phyloP scores from a whole-genome alignment of 2,888 invertebrate genomes.

The Scaptomyza parva region DNA sequence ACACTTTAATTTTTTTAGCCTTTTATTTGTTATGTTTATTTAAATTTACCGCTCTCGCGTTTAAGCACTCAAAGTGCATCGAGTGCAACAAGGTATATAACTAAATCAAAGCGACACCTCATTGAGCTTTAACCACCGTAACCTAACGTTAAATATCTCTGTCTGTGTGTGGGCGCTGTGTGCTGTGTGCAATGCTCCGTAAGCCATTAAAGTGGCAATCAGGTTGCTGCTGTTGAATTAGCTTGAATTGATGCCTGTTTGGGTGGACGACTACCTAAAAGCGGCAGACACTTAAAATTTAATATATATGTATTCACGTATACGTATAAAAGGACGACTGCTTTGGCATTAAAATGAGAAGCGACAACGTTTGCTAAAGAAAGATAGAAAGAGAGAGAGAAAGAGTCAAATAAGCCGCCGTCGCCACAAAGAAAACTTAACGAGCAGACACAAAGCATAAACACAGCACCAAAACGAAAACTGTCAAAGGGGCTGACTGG shows the following conservation, averaged over 20 bases:
- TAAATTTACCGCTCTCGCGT: neutral
- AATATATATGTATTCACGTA: conserved; percentile 43
- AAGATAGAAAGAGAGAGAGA: neutral
- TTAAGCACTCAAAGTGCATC: conserved; percentile 32
- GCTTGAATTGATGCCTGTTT: conserved; percentile 1
- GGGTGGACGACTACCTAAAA: conserved; percentile 22
- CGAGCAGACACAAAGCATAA: conserved; percentile 60
- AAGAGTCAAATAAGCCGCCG: conserved; percentile 48
- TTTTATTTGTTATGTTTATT: neutral
- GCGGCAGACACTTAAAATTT: conserved; percentile 61
- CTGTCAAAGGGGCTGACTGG: conserved; percentile 26
- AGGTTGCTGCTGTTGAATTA: conserved; percentile 19
- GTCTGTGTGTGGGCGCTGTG: conserved; percentile 2
- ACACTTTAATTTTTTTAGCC: too few relatives aligned
- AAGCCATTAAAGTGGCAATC: conserved; percentile 66
- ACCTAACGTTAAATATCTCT: conserved; percentile 39
- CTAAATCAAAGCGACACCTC: conserved; percentile 72
- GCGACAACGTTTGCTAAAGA: conserved; percentile 32
- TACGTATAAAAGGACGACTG: conserved; percentile 47
- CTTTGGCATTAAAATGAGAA: conserved; percentile 55
- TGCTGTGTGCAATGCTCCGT: conserved; percentile 57
- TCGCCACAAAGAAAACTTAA: conserved; percentile 54
- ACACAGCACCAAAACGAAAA: conserved; percentile 31
- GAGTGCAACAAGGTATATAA: conserved; percentile 50
- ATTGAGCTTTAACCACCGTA: conserved; percentile 72